Evolutionary conservation across 2,113 vertebrate species (phyloP), one percentile per base, ranked within the genome.

Genomic region (Pomatorhinus ruficollis): DNA sequence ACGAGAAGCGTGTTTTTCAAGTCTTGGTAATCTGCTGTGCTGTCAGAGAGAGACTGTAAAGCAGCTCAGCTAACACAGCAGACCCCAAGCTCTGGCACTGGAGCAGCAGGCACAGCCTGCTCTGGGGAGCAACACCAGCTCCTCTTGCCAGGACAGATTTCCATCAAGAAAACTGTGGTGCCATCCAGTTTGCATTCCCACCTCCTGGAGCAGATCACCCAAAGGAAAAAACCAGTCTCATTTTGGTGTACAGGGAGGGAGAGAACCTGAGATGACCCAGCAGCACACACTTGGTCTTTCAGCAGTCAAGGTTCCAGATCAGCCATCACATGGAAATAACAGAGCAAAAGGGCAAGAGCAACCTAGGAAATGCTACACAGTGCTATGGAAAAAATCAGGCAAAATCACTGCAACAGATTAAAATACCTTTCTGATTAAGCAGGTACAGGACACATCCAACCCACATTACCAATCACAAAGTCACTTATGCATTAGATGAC

Each of bases 291-390:
- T 42, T 0, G 2, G 45, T 12, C n/a, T 23, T 24, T 25, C 31
- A 56, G 54, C 0, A 1, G 69, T 5, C 39, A 31, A 30, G 25
- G 52, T 63, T 76, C 40, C n/a, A 24, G 39, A 30, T 20, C 63
- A 52, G 35, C 3, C 9, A 24, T 3, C 50, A 24, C 45, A 16
- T 0, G 1, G 28, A 56, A 79, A 10, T 4, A 20, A 8, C 12
- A 65, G 45, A 42, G 57, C 2, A 12, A 59, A 63, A 1, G 37
- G 53, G 33, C 45, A 35, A 33, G 63, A 49, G 40, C 64, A 69
- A 39, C 83, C 59, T 9, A 15, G 33, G 54, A 42, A 82, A 54
- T n/a, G 57, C 23, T 13, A 31, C 28, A 35, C 4, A 12, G 20
- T 59, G 39, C 53, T 45, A 16, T 0, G 8, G 42, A 61, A 81